These are phyloP conservation scores for Sebastiscus tertius DNA, from an alignment of 2,797 vertebrate genomes.

Conservation along the genomic window DNA sequence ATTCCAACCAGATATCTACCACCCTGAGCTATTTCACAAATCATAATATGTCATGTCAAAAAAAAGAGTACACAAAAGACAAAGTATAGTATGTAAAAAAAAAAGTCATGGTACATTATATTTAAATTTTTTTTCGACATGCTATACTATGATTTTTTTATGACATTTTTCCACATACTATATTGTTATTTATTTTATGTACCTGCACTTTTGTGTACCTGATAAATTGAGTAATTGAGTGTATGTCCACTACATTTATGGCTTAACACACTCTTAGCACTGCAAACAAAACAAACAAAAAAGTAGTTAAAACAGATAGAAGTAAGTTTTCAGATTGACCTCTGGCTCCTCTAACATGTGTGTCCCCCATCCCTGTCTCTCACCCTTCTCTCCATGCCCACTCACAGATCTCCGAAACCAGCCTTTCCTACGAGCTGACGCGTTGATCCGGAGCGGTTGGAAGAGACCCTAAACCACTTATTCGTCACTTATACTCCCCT, in stretches of 20 bases:
- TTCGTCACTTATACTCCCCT: slow-evolving; percentile 68
- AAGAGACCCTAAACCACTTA: slow-evolving; percentile 86
- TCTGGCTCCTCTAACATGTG: slow-evolving; percentile 72
- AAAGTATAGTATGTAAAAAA: no score
- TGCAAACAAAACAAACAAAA: neutral
- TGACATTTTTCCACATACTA: neutral
- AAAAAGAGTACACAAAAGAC: no score
- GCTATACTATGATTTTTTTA: no score
- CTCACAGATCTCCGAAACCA: slow-evolving; percentile 89
- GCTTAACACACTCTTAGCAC: neutral
- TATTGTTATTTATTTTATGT: neutral
- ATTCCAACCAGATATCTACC: no score
- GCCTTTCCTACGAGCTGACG: slow-evolving; percentile 89
- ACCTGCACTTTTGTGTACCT: neutral
- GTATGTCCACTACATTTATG: neutral
- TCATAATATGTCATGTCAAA: no score
- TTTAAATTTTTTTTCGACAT: no score
- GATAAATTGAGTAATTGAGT: slow-evolving; percentile 40
- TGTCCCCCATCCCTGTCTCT: slow-evolving; percentile 66
- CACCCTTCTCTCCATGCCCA: slow-evolving; percentile 72
- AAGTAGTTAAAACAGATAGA: neutral
- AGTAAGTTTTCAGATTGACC: slow-evolving; percentile 39
- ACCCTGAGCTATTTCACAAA: no score
- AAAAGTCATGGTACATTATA: no score
- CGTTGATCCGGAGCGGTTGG: slow-evolving; percentile 88